phyloP scores from a whole-genome alignment of 2,888 invertebrate genomes.

The Rotaria socialis region DNA sequence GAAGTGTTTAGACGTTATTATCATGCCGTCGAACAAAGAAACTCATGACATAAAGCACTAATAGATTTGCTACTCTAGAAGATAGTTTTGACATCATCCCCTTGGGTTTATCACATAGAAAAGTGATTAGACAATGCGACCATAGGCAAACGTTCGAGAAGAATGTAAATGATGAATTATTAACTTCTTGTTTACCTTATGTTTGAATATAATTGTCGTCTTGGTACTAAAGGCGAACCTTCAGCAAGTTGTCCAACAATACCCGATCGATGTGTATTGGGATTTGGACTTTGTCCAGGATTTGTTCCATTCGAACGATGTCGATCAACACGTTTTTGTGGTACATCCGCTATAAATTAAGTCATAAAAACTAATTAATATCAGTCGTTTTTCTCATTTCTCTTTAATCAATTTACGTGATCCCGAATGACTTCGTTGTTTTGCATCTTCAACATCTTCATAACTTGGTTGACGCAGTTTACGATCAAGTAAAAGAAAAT shows the following conservation, averaged over 20 bases:
- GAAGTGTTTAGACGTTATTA: too few species aligned
- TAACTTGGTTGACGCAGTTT: constrained; percentile 87
- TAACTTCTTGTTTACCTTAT: not conserved
- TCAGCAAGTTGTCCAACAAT: constrained; percentile 90
- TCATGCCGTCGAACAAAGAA: too few species aligned
- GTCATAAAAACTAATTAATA: not conserved
- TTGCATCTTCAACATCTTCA: constrained; percentile 78
- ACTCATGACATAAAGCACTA: too few species aligned
- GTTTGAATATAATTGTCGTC: constrained; percentile 57
- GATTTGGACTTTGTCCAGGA: not conserved
- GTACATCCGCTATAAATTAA: constrained; percentile 67
- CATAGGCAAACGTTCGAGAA: too few species aligned
- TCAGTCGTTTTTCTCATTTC: too few species aligned
- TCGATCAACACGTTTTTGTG: constrained; percentile 85
- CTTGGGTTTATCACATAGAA: too few species aligned
- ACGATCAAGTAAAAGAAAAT: constrained; percentile 89
- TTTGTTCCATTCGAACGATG: constrained; percentile 66
- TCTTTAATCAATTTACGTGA: not conserved
- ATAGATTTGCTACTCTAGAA: too few species aligned
- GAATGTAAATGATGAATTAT: too few species aligned
- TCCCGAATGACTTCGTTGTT: constrained; percentile 50
- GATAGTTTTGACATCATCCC: too few species aligned
- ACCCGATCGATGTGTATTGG: constrained; percentile 51
- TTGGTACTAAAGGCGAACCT: constrained; percentile 91
- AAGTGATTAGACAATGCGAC: too few species aligned